phyloP scores from a whole-genome alignment of 1,140 invertebrate species.

The fruit fly (Drosophila melanogaster) region Release_6_plus_ISO1_MT NT_033779.5:7578001-7578500 shows the following conservation, averaged over 20 bases:
- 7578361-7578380: conserved; percentile 60
- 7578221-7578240: conserved; percentile 52
- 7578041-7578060: no score
- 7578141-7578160: no score
- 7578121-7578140: no score
- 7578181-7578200: no score
- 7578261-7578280: conserved; percentile 76
- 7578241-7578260: conserved; percentile 54
- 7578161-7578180: no score
- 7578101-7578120: no score
- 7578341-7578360: conserved; percentile 8
- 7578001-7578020: neutral
- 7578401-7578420: conserved; percentile 61
- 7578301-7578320: conserved; percentile 42
- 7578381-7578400: conserved; percentile 79
- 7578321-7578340: conserved; percentile 24
- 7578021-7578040: neutral
- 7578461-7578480: conserved; percentile 49
- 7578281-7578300: conserved; percentile 73
- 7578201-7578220: neutral
- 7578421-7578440: conserved; percentile 77
- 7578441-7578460: conserved; percentile 71
- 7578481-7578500: conserved; percentile 5
- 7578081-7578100: no score
- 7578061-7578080: no score